phyloP scores from a whole-genome alignment of 2,888 invertebrate genomes.

The Hyalella azteca region DNA sequence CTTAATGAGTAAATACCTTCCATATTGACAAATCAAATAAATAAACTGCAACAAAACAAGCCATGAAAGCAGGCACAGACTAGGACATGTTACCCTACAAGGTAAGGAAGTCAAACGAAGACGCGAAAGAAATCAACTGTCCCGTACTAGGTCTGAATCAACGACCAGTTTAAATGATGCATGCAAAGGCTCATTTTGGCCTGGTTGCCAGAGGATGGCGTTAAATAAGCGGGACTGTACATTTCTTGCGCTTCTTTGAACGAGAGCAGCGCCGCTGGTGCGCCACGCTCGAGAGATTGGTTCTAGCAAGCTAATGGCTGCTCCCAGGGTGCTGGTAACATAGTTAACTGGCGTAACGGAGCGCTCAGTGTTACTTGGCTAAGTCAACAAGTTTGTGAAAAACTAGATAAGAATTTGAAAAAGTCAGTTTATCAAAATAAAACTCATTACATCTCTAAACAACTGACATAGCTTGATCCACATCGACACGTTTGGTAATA shows the following conservation, averaged over 20 bases:
- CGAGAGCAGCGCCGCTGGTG: background rate
- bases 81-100: constrained; percentile 22
- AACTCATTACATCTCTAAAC: constrained; percentile 34
- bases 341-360: constrained; percentile 25
- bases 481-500: constrained; percentile 33
- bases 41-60: constrained; percentile 35
- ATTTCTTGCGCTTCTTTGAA: constrained; percentile 8
- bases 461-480: constrained; percentile 37
- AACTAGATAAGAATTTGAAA: constrained; percentile 38
- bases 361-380: constrained; percentile 30
- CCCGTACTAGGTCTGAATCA: too few species aligned
- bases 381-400: constrained; percentile 40
- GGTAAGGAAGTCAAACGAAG: constrained; percentile 3
- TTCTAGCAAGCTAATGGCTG: background rate
- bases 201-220: too few species aligned
- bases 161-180: too few species aligned
- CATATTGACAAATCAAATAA: constrained; percentile 33
- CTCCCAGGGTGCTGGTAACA: background rate
- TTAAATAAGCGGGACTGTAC: constrained; percentile 4
- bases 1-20: constrained; percentile 20
- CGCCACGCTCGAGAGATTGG: background rate
- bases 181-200: too few species aligned
- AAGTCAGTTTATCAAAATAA: constrained; percentile 37
- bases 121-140: background rate
- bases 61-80: constrained; percentile 28